A percentile compares a stretch with the other conserved stretches of the same genome.
Evolutionary conservation across 2,797 vertebrate species (phyloP).

Genomic region (Syndactyla subalaris): DNA sequence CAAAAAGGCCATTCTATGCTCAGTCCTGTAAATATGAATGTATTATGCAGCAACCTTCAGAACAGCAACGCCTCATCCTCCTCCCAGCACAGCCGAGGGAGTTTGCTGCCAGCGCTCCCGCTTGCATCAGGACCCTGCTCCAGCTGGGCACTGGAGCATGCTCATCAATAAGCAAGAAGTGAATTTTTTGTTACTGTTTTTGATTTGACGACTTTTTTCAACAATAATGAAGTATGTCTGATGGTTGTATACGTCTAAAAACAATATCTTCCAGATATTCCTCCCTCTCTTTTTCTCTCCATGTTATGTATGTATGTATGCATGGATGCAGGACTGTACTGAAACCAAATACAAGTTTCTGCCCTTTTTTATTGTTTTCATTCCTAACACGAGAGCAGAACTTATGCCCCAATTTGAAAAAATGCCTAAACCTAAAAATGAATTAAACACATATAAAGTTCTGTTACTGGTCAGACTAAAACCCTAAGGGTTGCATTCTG

Average conservation of each 20-base stretch:
- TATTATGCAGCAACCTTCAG: conserved; percentile 47
- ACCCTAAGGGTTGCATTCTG: conserved; percentile 57
- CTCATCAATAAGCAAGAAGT: conserved; percentile 59
- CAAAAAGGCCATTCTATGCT: neutral
- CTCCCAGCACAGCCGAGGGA: neutral
- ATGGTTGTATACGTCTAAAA: conserved; percentile 38
- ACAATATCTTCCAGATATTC: conserved; percentile 31
- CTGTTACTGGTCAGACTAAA: conserved; percentile 43
- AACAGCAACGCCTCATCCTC: conserved; percentile 19
- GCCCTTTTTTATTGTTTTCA: neutral
- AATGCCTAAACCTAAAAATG: conserved; percentile 44
- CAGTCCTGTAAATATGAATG: neutral
- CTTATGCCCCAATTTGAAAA: conserved; percentile 47
- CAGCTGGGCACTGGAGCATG: neutral
- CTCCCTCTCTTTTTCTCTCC: neutral
- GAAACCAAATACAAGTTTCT: conserved; percentile 34
- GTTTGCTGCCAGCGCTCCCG: neutral
- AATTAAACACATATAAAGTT: conserved; percentile 63
- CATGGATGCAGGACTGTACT: neutral
- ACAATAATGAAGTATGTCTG: conserved; percentile 28
- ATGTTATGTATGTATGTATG: neutral
- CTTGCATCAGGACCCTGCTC: neutral
- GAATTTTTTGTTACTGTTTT: conserved; percentile 24
- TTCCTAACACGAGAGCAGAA: conserved; percentile 27
- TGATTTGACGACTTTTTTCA: conserved; percentile 48